Conservation (phyloP, 2,113 vertebrate genomes). For the Ammodytes dubius region DNA sequence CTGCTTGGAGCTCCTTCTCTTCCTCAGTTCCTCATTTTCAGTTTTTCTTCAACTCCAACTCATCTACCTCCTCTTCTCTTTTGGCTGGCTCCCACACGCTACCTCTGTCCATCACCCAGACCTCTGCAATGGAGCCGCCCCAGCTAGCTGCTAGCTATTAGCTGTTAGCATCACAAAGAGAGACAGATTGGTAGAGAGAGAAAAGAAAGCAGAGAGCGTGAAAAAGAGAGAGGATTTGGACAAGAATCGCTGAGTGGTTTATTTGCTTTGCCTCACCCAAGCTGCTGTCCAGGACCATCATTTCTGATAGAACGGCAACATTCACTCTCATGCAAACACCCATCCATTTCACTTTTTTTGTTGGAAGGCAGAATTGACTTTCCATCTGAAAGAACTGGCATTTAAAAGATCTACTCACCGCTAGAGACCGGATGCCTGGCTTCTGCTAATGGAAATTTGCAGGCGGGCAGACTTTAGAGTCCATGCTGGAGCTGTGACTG, state of each 20-base stretch:
- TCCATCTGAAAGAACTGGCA: slow-evolving; percentile 43
- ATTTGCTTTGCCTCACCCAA: slow-evolving; percentile 54
- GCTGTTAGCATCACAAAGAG: slow-evolving; percentile 75
- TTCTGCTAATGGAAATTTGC: slow-evolving; percentile 53
- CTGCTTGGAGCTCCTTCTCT: slow-evolving; percentile 39
- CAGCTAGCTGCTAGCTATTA: slow-evolving; percentile 53
- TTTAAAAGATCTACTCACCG: slow-evolving; percentile 46
- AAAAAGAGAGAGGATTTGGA: slow-evolving; percentile 9
- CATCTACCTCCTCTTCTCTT: slow-evolving; percentile 39
- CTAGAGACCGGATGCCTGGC: slow-evolving; percentile 50
- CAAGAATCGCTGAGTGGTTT: slow-evolving; percentile 43
- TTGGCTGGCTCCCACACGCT: slow-evolving; percentile 55
- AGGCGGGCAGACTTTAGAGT: slow-evolving; percentile 15
- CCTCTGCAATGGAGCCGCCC: slow-evolving; percentile 73
- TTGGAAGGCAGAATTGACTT: slow-evolving; percentile 51
- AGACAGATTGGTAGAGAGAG: slow-evolving; percentile 5
- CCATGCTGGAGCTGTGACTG: slow-evolving; percentile 26
- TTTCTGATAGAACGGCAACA: slow-evolving; percentile 45
- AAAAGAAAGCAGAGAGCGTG: not conserved
- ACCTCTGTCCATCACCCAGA: slow-evolving; percentile 58
- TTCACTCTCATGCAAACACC: slow-evolving; percentile 41
- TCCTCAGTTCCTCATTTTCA: slow-evolving; percentile 31
- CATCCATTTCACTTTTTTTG: slow-evolving; percentile 25
- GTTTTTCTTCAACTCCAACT: slow-evolving; percentile 31
- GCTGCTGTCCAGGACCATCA: slow-evolving; percentile 33